Percentiles rank a stretch among this genome's conserved stretches.
Conservation (phyloP, 2,797 vertebrate genomes). For the Lacerta viridis region DNA sequence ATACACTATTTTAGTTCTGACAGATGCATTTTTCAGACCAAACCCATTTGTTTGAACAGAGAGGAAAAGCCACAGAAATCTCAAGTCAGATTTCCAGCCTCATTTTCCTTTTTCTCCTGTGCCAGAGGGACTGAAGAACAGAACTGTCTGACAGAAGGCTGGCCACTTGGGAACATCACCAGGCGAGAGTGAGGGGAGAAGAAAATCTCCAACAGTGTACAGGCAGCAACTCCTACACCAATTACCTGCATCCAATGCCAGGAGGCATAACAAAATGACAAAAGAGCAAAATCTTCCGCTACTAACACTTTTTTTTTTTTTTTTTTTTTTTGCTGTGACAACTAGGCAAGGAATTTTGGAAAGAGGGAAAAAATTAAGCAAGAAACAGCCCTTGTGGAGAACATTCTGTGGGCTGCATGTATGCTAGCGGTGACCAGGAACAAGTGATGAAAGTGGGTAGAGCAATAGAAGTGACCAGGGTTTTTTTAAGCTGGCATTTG, state of each 20-base stretch:
- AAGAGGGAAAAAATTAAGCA: no score
- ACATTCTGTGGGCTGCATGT: no score
- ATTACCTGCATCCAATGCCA: not conserved
- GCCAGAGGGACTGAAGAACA: not conserved
- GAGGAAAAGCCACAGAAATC: slow-evolving; percentile 14
- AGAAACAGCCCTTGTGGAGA: no score
- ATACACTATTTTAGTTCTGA: slow-evolving; percentile 8
- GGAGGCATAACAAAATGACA: not conserved
- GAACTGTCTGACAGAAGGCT: slow-evolving; percentile 14
- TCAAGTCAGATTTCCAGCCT: not conserved
- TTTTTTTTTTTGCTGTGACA: not conserved
- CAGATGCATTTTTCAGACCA: not conserved
- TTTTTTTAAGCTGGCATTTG: no score
- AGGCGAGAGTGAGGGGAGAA: no score
- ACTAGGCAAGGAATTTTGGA: not conserved
- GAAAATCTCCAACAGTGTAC: not conserved
- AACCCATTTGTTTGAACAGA: slow-evolving; percentile 18
- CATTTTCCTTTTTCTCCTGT: not conserved
- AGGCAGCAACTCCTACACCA: not conserved
- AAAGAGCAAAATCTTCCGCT: not conserved
- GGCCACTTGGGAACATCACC: slow-evolving; percentile 6
- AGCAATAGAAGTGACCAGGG: no score
- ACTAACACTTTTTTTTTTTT: not conserved
- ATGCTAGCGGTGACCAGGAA: no score
- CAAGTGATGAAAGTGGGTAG: no score